Percentiles rank a stretch among this genome's conserved stretches.
These are phyloP conservation scores for Luperina nickerlii DNA, from an alignment of 2,888 invertebrate genomes.

Conservation along the genomic window DNA sequence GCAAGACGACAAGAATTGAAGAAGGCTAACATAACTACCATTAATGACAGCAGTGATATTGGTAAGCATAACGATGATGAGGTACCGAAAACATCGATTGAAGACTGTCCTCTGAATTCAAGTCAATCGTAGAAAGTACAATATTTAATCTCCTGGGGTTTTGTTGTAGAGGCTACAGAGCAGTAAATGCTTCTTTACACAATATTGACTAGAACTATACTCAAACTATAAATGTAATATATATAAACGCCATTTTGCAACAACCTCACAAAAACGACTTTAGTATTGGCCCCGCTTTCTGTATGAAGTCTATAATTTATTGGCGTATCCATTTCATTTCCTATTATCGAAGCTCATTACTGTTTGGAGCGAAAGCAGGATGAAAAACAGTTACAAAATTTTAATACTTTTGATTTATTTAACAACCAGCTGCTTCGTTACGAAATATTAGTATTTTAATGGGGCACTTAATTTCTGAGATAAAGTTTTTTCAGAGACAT, in stretches of 20 bases:
- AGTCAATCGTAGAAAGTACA: neutral
- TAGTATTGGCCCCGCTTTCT: neutral
- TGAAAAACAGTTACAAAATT: conserved; percentile 12
- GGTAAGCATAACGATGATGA: conserved; percentile 70
- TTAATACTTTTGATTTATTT: conserved; percentile 33
- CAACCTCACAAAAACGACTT: neutral
- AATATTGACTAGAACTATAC: neutral
- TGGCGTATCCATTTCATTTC: neutral
- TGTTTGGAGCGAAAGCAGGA: conserved; percentile 7
- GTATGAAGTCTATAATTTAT: neutral
- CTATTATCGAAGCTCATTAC: neutral
- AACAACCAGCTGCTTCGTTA: conserved; percentile 3
- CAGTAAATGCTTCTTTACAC: no score
- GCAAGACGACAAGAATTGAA: conserved; percentile 79
- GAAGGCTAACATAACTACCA: conserved; percentile 71
- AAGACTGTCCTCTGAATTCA: neutral
- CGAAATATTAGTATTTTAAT: conserved; percentile 2
- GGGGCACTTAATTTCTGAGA: neutral
- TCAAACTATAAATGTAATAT: neutral
- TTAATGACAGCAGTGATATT: conserved; percentile 71
- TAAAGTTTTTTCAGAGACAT: neutral
- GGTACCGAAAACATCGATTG: neutral
- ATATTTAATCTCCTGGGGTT: neutral
- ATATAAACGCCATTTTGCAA: no score
- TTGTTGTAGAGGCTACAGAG: neutral